Conservation (phyloP, 2,113 vertebrate species). For the Corythornis vintsioides region DNA sequence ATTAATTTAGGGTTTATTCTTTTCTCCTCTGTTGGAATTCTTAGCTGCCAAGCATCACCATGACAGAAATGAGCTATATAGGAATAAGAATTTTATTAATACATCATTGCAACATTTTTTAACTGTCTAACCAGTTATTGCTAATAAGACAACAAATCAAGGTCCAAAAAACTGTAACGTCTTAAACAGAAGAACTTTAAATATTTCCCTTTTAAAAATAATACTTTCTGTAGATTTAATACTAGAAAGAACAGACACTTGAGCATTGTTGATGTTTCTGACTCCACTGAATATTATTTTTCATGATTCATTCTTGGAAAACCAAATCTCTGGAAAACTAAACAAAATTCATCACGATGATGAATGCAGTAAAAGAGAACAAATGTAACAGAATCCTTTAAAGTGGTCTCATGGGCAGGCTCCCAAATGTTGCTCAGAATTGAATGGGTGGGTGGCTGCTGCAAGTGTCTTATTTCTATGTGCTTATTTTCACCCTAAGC, state of each 20-base stretch:
- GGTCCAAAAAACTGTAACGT: background rate
- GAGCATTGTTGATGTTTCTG: background rate
- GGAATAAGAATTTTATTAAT: background rate
- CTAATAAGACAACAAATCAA: background rate
- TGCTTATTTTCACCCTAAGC: background rate
- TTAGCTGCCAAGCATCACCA: background rate
- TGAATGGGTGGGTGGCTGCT: background rate
- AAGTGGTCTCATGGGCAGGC: background rate
- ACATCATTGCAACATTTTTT: background rate
- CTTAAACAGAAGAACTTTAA: background rate
- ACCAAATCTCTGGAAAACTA: background rate
- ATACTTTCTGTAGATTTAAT: background rate
- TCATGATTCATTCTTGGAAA: background rate
- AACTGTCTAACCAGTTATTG: background rate
- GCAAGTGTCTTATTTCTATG: background rate
- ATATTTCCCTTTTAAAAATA: background rate
- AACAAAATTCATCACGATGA: background rate
- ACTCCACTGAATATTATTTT: background rate
- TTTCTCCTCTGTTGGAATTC: background rate
- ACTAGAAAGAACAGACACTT: background rate
- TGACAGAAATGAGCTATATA: background rate
- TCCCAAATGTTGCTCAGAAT: background rate
- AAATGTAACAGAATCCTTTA: background rate
- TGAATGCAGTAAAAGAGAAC: background rate
- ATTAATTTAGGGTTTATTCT: background rate